Evolutionary conservation across 1,140 invertebrate genomes (phyloP).

Genomic region (Fopius arisanus): DNA sequence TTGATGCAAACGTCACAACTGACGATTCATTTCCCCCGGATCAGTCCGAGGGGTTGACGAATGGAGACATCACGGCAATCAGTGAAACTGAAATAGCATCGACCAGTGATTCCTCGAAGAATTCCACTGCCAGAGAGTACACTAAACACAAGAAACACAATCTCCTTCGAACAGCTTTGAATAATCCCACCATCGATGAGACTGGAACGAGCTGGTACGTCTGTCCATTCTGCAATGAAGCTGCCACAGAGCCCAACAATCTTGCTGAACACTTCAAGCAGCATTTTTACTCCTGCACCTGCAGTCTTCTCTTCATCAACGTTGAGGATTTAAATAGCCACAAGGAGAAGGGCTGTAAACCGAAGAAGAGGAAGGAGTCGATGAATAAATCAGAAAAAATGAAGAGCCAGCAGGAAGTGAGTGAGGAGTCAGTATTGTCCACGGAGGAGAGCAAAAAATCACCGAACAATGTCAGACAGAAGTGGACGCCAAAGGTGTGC

Average conservation of each 20-base stretch:
- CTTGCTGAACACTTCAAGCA: constrained; percentile 64
- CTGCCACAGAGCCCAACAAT: constrained; percentile 58
- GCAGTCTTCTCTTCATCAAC: constrained; percentile 61
- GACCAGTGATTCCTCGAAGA: constrained; percentile 47
- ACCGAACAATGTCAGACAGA: constrained; percentile 46
- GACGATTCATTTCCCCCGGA: background rate
- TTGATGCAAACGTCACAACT: constrained; percentile 34
- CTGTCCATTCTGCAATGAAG: constrained; percentile 67
- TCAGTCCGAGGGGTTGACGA: constrained; percentile 22
- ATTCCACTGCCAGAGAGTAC: constrained; percentile 53
- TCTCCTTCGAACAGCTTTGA: constrained; percentile 52
- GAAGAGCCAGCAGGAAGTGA: constrained; percentile 31
- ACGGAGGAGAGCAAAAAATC: constrained; percentile 44
- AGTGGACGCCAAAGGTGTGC: constrained; percentile 67
- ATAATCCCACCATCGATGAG: constrained; percentile 57
- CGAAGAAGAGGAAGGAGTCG: constrained; percentile 29
- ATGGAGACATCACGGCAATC: constrained; percentile 24
- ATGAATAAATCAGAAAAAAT: constrained; percentile 35
- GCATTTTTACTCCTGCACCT: constrained; percentile 64
- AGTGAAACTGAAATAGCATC: constrained; percentile 46
- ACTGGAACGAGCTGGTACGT: constrained; percentile 58
- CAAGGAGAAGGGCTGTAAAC: constrained; percentile 54
- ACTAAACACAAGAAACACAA: constrained; percentile 50
- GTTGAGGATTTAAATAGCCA: constrained; percentile 61
- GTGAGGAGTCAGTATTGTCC: background rate